phyloP scores from a whole-genome alignment of 2,797 vertebrate species.

The Etheostoma perlongum region DNA sequence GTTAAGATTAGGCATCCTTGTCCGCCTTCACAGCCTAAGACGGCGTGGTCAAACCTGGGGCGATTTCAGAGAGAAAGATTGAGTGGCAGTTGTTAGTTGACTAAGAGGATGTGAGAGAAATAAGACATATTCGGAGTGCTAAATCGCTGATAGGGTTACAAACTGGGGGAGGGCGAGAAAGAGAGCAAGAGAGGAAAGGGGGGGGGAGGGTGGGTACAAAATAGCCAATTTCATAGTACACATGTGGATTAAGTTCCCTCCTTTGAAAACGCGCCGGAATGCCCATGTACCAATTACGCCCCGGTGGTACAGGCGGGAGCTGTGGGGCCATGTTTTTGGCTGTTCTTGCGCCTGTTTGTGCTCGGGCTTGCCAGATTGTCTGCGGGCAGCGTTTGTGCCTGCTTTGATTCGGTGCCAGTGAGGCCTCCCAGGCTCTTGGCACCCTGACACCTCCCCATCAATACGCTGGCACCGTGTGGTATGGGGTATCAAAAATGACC shows the following conservation, averaged over 20 bases:
- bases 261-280: slow-evolving; percentile 84
- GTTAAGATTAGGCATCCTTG: slow-evolving; percentile 83
- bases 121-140: slow-evolving; percentile 52
- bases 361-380: slow-evolving; percentile 81
- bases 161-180: slow-evolving; percentile 62
- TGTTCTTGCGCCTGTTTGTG: slow-evolving; percentile 77
- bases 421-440: slow-evolving; percentile 82
- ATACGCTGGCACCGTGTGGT: slow-evolving; percentile 76
- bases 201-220: slow-evolving; percentile 77
- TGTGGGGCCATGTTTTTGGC: slow-evolving; percentile 78
- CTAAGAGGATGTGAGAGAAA: slow-evolving; percentile 60
- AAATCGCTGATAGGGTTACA: slow-evolving; percentile 62
- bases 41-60: slow-evolving; percentile 84
- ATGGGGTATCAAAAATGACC: slow-evolving; percentile 86
- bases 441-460: slow-evolving; percentile 76
- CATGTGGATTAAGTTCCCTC: slow-evolving; percentile 87
- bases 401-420: slow-evolving; percentile 84
- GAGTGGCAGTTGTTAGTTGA: slow-evolving; percentile 64
- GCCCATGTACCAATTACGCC: slow-evolving; percentile 88
- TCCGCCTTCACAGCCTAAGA: slow-evolving; percentile 81
- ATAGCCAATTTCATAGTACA: slow-evolving; percentile 88
- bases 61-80: slow-evolving; percentile 67
- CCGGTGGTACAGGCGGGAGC: slow-evolving; percentile 74
- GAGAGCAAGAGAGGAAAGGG: slow-evolving; percentile 33
- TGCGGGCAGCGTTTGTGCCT: slow-evolving; percentile 78